Evolutionary conservation across 2,113 vertebrate species (phyloP).

Genomic region (Ophthalmolycus amberensis): DNA sequence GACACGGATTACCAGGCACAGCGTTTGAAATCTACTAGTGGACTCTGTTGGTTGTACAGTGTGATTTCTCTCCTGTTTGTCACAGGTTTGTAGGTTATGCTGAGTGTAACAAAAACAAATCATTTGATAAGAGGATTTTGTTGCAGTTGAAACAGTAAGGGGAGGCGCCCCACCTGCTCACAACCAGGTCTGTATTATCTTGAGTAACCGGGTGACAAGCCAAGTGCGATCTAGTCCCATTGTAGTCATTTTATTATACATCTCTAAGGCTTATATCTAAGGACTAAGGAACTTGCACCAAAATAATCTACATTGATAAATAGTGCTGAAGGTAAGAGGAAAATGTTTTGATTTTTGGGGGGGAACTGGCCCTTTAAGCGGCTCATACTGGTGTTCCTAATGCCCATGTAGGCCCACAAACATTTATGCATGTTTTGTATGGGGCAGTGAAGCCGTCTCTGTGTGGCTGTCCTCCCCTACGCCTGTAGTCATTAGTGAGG

Average conservation of each 20-base stretch:
- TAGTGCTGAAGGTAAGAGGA: not conserved
- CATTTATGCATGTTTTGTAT: not conserved
- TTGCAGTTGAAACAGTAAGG: no score
- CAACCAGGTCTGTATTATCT: no score
- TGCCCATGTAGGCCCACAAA: not conserved
- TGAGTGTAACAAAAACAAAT: not conserved
- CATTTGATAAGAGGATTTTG: not conserved
- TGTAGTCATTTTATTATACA: not conserved
- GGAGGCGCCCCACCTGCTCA: no score
- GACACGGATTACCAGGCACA: not conserved
- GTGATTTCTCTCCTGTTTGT: not conserved
- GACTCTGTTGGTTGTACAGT: not conserved
- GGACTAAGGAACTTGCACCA: not conserved
- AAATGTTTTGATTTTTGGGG: not conserved
- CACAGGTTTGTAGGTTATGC: not conserved
- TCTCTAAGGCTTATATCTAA: not conserved
- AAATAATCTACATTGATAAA: not conserved
- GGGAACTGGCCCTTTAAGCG: not conserved
- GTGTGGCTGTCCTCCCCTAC: slow-evolving; percentile 2
- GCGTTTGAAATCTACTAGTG: not conserved
- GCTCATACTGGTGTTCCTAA: not conserved
- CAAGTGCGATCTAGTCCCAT: not conserved
- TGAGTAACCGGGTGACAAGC: no score
- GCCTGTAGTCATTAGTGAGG: slow-evolving; percentile 6
- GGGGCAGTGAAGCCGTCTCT: not conserved